Evolutionary conservation across 2,113 vertebrate genomes (phyloP).

Genomic region (Patagioenas fasciata): DNA sequence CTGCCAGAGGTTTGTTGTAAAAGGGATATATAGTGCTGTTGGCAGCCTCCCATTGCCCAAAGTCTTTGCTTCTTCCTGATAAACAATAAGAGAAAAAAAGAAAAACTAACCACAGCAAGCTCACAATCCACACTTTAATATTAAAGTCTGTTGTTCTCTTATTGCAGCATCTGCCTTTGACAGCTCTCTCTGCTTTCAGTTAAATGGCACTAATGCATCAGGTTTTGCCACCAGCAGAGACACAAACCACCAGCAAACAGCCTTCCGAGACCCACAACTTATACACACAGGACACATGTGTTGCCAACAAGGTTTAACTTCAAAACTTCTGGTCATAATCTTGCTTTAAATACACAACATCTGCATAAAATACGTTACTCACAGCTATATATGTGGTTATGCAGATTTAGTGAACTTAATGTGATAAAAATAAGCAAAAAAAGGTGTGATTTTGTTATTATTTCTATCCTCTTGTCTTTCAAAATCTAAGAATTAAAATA

Average conservation of each 20-base stretch:
- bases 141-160: background rate
- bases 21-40: background rate
- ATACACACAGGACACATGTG: accelerated
- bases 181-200: background rate
- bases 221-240: background rate
- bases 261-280: background rate
- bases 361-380: background rate
- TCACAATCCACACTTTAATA: background rate
- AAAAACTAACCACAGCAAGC: background rate
- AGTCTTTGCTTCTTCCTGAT: background rate
- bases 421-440: background rate
- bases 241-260: accelerated
- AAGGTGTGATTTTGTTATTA: background rate
- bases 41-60: background rate
- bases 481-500: background rate
- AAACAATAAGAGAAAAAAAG: no score
- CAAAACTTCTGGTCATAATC: no score
- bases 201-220: background rate
- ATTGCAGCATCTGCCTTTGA: background rate
- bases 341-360: background rate
- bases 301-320: background rate
- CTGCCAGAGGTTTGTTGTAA: background rate
- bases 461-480: background rate
- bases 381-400: accelerated
- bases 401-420: background rate